phyloP scores from a whole-genome alignment of 2,888 invertebrate species.

The Aspidiotus destructor region DNA sequence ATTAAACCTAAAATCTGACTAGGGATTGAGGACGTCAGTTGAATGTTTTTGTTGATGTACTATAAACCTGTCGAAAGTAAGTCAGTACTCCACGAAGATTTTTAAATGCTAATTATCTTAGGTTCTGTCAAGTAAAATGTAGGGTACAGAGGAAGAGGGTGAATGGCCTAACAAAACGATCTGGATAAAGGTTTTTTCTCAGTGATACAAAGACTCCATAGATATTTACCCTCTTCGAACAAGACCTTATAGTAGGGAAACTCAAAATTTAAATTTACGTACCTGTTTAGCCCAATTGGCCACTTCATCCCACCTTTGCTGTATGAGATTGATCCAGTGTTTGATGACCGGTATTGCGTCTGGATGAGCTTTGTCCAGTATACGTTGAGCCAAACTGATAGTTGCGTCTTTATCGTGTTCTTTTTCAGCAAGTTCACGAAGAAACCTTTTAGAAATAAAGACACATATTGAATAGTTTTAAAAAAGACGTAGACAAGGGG shows the following conservation, averaged over 20 bases:
- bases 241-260: not conserved
- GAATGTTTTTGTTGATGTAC: too few relatives aligned
- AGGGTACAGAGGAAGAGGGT: conserved; percentile 40
- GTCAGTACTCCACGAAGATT: too few relatives aligned
- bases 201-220: not conserved
- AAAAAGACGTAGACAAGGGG: not conserved
- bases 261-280: not conserved
- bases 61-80: too few relatives aligned
- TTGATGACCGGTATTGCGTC: conserved; percentile 96
- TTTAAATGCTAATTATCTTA: too few relatives aligned
- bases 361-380: conserved; percentile 88
- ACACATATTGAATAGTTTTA: conserved; percentile 20
- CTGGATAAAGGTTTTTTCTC: conserved; percentile 5
- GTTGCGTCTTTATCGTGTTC: conserved; percentile 80
- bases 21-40: too few relatives aligned
- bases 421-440: conserved; percentile 71
- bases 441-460: conserved; percentile 46
- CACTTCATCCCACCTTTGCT: conserved; percentile 92
- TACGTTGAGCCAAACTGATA: conserved; percentile 73
- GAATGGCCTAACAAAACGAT: not conserved
- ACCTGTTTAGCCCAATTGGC: conserved; percentile 69
- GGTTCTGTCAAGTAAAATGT: too few relatives aligned
- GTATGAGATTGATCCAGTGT: conserved; percentile 96
- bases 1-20: too few relatives aligned
- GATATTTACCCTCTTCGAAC: too few relatives aligned